A percentile compares a stretch with the other conserved stretches of the same genome.
Conservation (phyloP, 2,797 vertebrate species). For the Anomalospiza imberbis region DNA sequence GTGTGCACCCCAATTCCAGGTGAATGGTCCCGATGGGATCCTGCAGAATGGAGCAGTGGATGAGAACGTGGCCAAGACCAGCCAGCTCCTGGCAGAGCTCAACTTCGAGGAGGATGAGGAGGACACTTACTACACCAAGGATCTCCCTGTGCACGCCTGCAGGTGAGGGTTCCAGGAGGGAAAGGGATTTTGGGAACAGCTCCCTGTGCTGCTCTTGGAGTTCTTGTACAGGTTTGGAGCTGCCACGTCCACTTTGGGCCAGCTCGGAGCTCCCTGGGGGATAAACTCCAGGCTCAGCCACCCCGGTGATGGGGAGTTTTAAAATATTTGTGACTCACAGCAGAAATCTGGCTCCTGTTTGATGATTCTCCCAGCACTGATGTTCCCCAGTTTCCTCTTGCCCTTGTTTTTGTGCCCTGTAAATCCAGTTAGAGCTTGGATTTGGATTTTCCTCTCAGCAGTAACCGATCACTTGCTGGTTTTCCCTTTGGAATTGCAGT, state of each 20-base stretch:
- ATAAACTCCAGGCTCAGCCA: not conserved
- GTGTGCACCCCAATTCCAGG: constrained; percentile 58
- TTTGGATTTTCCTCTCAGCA: not conserved
- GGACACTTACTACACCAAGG: constrained; percentile 94
- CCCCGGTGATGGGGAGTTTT: not conserved
- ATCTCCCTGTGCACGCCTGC: constrained; percentile 94
- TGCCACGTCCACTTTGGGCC: fast-evolving
- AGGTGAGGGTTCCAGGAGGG: constrained; percentile 70
- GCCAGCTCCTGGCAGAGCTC: constrained; percentile 89
- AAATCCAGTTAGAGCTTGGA: not conserved
- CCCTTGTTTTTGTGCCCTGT: fast-evolving
- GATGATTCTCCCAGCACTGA: fast-evolving
- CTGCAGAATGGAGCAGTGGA: constrained; percentile 89
- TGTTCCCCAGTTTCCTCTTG: not conserved
- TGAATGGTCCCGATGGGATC: constrained; percentile 87
- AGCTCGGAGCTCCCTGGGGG: not conserved
- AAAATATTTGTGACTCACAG: not conserved
- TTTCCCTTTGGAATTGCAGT: constrained; percentile 68
- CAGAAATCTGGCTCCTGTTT: not conserved
- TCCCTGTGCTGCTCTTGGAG: not conserved
- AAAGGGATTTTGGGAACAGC: not conserved
- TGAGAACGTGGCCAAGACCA: constrained; percentile 84
- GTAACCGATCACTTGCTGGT: not conserved
- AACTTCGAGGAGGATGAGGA: constrained; percentile 96
- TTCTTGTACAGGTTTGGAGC: fast-evolving